Evolutionary conservation across 2,888 invertebrate genomes (phyloP).

Genomic region (Cheiracanthium punctorium): DNA sequence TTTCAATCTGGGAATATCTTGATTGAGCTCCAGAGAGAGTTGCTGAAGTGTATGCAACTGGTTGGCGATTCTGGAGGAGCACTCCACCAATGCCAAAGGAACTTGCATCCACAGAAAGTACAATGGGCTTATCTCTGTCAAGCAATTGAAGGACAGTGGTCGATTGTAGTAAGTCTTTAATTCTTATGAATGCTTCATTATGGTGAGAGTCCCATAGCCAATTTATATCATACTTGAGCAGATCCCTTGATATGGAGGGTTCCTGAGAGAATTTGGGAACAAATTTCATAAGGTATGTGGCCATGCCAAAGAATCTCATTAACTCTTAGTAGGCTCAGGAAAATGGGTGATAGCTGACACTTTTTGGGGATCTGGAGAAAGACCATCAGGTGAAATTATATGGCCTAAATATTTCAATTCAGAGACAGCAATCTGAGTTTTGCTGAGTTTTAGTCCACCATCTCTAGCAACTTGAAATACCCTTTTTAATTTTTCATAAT

Average conservation of each 20-base stretch:
- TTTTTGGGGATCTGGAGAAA: conserved; percentile 21
- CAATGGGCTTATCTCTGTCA: too few relatives aligned
- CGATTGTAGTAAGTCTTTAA: background rate
- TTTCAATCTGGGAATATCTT: background rate
- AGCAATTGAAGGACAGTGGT: too few relatives aligned
- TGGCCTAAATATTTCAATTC: conserved; percentile 36
- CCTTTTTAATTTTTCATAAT: conserved; percentile 16
- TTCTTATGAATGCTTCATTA: too few relatives aligned
- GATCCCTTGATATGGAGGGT: too few relatives aligned
- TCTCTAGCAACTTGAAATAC: conserved; percentile 23
- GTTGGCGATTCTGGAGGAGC: background rate
- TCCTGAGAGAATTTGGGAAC: background rate
- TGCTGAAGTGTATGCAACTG: background rate
- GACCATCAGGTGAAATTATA: conserved; percentile 29
- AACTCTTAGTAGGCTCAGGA: conserved; percentile 13
- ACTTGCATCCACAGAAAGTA: too few relatives aligned
- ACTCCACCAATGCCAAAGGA: too few relatives aligned
- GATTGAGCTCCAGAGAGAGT: too few relatives aligned
- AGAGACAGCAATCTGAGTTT: conserved; percentile 16
- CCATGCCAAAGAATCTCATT: conserved; percentile 38
- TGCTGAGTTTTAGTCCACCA: conserved; percentile 28
- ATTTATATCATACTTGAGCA: too few relatives aligned
- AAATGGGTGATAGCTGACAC: conserved; percentile 15
- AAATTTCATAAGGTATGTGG: background rate
- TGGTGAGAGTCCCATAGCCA: background rate